These are phyloP conservation scores for Nothobranchius furzeri DNA, from an alignment of 2,113 vertebrate species.

Conservation along the genomic window DNA sequence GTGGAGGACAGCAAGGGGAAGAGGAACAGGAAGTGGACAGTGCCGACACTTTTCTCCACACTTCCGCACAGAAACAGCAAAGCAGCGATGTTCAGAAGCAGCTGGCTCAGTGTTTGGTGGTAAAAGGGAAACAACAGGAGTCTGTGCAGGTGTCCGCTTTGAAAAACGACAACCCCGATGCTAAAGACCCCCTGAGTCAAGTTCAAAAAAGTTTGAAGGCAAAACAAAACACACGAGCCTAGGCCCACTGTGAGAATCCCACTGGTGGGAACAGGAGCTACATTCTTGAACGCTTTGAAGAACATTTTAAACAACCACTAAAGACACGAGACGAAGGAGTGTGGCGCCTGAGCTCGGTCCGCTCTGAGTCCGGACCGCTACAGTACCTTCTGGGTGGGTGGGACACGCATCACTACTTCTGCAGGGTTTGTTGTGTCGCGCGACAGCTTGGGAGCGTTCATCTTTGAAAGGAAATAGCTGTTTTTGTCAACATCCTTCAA, in stretches of 20 bases:
- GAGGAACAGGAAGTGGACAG: constrained; percentile 60
- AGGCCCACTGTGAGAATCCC: constrained; percentile 42
- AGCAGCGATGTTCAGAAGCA: constrained; percentile 48
- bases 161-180: constrained; percentile 55
- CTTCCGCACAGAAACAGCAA: constrained; percentile 56
- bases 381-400: background rate
- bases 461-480: background rate
- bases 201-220: constrained; percentile 29
- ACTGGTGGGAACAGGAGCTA: constrained; percentile 35
- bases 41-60: constrained; percentile 67
- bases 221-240: constrained; percentile 47
- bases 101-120: constrained; percentile 49
- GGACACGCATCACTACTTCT: too few species aligned
- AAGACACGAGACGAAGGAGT: too few species aligned
- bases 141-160: constrained; percentile 51
- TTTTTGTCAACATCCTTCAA: constrained; percentile 20
- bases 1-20: constrained; percentile 55
- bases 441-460: too few species aligned
- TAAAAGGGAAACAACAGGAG: constrained; percentile 53
- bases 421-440: too few species aligned
- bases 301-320: constrained; percentile 1
- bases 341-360: background rate
- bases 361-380: too few species aligned
- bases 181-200: constrained; percentile 35
- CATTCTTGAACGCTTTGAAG: constrained; percentile 18